Conservation (phyloP, 2,888 invertebrate species). For the Sepiola atlantica region DNA sequence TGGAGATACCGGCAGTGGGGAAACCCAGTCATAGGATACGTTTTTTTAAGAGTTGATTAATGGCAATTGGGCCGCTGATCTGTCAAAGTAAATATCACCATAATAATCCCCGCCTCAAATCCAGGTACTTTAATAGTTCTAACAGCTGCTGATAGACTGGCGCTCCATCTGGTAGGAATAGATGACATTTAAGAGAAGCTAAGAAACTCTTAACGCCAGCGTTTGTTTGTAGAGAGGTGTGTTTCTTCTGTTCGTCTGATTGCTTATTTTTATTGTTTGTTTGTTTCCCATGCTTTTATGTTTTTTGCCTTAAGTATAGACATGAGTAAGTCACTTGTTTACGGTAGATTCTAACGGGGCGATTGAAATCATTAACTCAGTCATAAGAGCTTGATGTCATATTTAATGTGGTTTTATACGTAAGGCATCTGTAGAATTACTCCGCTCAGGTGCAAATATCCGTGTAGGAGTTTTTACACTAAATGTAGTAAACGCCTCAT, state of each 20-base stretch:
- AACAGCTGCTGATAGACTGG: not conserved
- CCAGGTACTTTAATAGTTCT: conserved; percentile 18
- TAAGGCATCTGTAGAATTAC: not conserved
- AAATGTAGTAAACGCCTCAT: not conserved
- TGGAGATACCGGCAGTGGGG: not conserved
- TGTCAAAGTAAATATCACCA: not conserved
- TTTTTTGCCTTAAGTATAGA: not conserved
- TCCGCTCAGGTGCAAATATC: not conserved
- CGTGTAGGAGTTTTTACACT: not conserved
- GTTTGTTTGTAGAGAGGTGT: not conserved
- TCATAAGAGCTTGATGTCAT: conserved; percentile 13
- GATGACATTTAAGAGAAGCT: not conserved
- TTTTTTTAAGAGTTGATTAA: not conserved
- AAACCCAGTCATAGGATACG: not conserved
- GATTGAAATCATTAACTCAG: not conserved
- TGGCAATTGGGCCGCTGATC: not conserved
- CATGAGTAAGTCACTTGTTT: not conserved
- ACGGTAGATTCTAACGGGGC: not conserved
- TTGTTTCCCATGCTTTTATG: not conserved
- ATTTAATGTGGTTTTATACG: not conserved
- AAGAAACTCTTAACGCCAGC: not conserved
- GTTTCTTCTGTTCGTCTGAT: not conserved
- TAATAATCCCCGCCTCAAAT: no score
- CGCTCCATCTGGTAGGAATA: not conserved
- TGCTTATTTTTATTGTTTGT: not conserved